Evolutionary conservation across 1,140 invertebrate species (phyloP).

Genomic region (Cydia amplana): DNA sequence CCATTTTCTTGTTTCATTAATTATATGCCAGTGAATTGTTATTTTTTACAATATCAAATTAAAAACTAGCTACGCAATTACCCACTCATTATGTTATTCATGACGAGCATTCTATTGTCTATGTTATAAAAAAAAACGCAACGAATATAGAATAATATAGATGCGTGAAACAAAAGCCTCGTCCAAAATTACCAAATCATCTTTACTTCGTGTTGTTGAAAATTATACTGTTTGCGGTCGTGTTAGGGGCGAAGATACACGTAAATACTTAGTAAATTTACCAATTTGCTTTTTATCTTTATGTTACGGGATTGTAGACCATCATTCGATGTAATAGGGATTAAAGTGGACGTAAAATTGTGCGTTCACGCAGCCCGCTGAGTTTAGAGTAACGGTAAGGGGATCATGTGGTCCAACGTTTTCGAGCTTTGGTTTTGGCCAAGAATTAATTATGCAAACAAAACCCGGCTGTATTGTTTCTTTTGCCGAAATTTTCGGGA

Average conservation of each 20-base stretch:
- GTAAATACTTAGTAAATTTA: conserved; percentile 7
- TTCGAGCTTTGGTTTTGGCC: conserved; percentile 55
- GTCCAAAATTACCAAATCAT: not conserved
- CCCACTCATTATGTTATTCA: conserved; percentile 63
- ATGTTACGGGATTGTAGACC: conserved; percentile 28
- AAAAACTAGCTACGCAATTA: conserved; percentile 53
- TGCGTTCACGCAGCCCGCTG: conserved; percentile 52
- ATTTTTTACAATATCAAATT: not conserved
- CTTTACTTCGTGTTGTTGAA: not conserved
- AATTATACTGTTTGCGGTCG: not conserved
- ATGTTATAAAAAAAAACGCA: conserved; percentile 53
- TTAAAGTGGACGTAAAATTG: conserved; percentile 31
- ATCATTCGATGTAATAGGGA: conserved; percentile 42
- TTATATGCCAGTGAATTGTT: too few species aligned
- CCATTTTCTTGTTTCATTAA: too few species aligned
- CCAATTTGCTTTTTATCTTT: not conserved
- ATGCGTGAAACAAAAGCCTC: conserved; percentile 57
- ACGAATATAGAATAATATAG: conserved; percentile 59
- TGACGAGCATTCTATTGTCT: conserved; percentile 66
- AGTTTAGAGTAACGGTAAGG: conserved; percentile 69
- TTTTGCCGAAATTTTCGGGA: conserved; percentile 49
- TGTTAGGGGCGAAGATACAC: not conserved
- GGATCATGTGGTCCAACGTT: conserved; percentile 65
- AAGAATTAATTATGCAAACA: conserved; percentile 74
- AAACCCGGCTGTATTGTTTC: conserved; percentile 63